Evolutionary conservation across 2,113 vertebrate genomes (phyloP).

Genomic region (Chrysochloris asiatica): DNA sequence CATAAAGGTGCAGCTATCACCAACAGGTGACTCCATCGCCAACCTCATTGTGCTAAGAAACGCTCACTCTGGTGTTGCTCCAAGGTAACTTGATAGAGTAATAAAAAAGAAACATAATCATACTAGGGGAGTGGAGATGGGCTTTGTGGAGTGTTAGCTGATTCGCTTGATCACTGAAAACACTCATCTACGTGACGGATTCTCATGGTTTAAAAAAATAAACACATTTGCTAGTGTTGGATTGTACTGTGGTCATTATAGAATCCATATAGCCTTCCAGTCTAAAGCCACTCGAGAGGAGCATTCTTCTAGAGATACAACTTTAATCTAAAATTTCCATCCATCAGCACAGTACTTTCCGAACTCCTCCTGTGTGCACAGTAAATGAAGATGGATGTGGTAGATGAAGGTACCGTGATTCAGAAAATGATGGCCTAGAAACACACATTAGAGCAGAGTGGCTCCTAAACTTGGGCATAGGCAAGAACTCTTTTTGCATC

Average conservation of each 20-base stretch:
- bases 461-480: not conserved
- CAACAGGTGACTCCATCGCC: slow-evolving; percentile 5
- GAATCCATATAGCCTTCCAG: not conserved
- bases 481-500: not conserved
- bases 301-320: not conserved
- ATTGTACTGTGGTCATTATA: not conserved
- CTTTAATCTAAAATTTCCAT: slow-evolving; percentile 1
- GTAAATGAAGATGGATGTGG: not conserved
- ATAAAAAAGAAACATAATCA: not conserved
- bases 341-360: not conserved
- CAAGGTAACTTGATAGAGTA: not conserved
- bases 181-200: not conserved
- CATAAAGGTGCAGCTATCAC: slow-evolving; percentile 16
- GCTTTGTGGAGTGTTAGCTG: not conserved
- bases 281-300: not conserved
- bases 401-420: not conserved
- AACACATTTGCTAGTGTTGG: not conserved
- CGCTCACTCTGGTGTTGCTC: not conserved
- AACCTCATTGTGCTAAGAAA: not conserved
- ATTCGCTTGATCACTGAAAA: not conserved
- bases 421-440: not conserved
- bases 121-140: not conserved
- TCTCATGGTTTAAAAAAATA: too few species aligned
- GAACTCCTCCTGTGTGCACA: not conserved
- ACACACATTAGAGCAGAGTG: not conserved